These are phyloP conservation scores for Tuberolachnus salignus DNA, from an alignment of 2,888 invertebrate species.

Conservation along the genomic window DNA sequence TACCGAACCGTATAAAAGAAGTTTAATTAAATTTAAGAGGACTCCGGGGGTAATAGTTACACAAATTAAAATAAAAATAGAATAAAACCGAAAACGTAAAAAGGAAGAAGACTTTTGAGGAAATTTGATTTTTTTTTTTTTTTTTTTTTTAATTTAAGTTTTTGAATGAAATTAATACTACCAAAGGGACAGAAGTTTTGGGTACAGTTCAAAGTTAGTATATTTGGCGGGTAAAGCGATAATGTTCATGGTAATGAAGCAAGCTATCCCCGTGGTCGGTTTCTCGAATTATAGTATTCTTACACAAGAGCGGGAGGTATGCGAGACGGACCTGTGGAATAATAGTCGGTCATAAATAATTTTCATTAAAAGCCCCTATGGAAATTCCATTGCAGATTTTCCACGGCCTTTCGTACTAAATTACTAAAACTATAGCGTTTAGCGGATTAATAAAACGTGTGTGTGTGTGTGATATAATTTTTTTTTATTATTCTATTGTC, in stretches of 20 bases:
- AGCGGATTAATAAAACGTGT: neutral
- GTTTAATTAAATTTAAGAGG: constrained; percentile 51
- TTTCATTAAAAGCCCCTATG: constrained; percentile 49
- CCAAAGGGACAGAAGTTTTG: constrained; percentile 45
- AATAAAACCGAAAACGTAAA: constrained; percentile 40
- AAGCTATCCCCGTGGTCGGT: constrained; percentile 39
- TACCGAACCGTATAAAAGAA: constrained; percentile 29
- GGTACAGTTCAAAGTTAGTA: constrained; percentile 49
- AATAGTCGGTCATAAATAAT: constrained; percentile 45
- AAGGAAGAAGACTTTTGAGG: constrained; percentile 18
- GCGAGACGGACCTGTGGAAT: constrained; percentile 45
- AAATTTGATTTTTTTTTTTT: constrained; percentile 38
- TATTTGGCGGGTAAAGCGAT: constrained; percentile 48
- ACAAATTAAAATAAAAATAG: constrained; percentile 41
- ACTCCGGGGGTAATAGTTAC: constrained; percentile 13
- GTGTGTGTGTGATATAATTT: too few relatives aligned
- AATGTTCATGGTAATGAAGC: constrained; percentile 52
- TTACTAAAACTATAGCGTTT: neutral
- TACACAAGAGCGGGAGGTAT: neutral
- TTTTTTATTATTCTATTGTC: neutral
- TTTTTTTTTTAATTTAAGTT: constrained; percentile 30
- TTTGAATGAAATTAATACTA: constrained; percentile 49
- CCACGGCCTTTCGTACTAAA: constrained; percentile 11
- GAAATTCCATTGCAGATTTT: constrained; percentile 44
- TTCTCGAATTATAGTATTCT: constrained; percentile 34